phyloP scores from a whole-genome alignment of 2,888 invertebrate species.

The Sylvicola fuscatus region DNA sequence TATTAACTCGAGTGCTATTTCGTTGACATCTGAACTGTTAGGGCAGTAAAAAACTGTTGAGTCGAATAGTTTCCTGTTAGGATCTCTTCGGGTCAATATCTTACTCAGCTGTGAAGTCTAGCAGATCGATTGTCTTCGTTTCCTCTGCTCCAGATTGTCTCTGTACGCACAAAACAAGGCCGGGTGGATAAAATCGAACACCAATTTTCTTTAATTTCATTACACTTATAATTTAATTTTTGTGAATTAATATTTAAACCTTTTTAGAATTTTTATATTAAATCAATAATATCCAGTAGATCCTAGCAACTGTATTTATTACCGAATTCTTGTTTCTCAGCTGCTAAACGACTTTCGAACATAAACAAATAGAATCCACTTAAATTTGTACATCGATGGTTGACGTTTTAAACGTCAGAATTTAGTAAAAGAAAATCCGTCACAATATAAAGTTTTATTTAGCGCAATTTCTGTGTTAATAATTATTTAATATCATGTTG shows the following conservation, averaged over 20 bases:
- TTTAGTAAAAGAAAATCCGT: no score
- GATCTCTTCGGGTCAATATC: no score
- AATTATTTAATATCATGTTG: no score
- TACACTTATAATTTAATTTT: not conserved
- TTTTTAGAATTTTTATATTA: no score
- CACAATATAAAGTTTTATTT: no score
- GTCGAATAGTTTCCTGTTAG: no score
- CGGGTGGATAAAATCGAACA: conserved; percentile 51
- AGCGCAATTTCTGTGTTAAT: no score
- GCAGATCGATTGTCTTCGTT: conserved; percentile 39
- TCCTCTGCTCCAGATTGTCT: conserved; percentile 22
- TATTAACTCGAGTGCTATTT: conserved; percentile 23
- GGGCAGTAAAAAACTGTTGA: conserved; percentile 25
- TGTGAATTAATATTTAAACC: no score
- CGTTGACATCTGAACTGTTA: conserved; percentile 27
- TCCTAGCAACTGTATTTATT: no score
- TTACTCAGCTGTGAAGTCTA: conserved; percentile 26
- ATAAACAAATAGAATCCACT: not conserved
- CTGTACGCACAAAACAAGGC: conserved; percentile 17
- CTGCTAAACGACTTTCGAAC: conserved; percentile 10
- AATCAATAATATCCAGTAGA: no score
- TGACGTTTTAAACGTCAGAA: no score
- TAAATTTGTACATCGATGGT: not conserved
- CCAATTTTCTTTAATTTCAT: conserved; percentile 50
- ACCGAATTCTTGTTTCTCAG: no score